Percentiles rank a stretch among this genome's conserved stretches.
These are phyloP conservation scores for Chironomus striatipennis DNA, from an alignment of 1,140 invertebrate genomes.

Conservation along the genomic window DNA sequence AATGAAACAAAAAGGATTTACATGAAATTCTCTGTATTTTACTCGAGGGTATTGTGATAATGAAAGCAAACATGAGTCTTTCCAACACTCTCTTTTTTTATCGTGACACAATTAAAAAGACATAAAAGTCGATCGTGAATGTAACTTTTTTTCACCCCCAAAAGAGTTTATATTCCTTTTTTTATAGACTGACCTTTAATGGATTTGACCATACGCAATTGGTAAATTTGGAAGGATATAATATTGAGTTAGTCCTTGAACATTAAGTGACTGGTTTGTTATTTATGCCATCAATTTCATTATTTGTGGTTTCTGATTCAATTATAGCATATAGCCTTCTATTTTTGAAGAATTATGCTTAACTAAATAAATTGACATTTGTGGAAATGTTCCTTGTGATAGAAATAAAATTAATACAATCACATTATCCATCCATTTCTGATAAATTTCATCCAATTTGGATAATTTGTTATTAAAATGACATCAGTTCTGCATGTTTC, in stretches of 20 bases:
- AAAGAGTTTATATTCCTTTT: no score
- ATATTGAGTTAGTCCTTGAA: conserved; percentile 73
- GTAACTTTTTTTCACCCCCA: no score
- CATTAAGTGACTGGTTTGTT: conserved; percentile 57
- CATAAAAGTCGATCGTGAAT: background rate
- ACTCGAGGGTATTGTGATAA: no score
- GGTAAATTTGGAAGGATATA: conserved; percentile 73
- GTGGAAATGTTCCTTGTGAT: conserved; percentile 68
- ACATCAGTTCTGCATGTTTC: conserved; percentile 27
- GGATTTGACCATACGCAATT: conserved; percentile 82
- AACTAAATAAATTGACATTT: conserved; percentile 75
- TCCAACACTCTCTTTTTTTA: background rate
- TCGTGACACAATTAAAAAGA: conserved; percentile 13
- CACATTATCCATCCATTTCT: conserved; percentile 72
- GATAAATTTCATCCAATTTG: conserved; percentile 51
- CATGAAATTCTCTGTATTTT: no score
- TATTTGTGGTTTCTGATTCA: conserved; percentile 3
- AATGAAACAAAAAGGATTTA: no score
- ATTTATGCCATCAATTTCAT: conserved; percentile 28
- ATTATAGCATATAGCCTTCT: conserved; percentile 40
- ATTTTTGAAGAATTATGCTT: conserved; percentile 37
- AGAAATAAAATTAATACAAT: conserved; percentile 59
- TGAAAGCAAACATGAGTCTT: no score
- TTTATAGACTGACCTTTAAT: conserved; percentile 54
- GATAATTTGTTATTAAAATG: conserved; percentile 36